Evolutionary conservation across 92 coral and sea anemone genomes (phyloP), one percentile per base, ranked within the genome.

Genomic region (Zoanthus sansibaricus): DNA sequence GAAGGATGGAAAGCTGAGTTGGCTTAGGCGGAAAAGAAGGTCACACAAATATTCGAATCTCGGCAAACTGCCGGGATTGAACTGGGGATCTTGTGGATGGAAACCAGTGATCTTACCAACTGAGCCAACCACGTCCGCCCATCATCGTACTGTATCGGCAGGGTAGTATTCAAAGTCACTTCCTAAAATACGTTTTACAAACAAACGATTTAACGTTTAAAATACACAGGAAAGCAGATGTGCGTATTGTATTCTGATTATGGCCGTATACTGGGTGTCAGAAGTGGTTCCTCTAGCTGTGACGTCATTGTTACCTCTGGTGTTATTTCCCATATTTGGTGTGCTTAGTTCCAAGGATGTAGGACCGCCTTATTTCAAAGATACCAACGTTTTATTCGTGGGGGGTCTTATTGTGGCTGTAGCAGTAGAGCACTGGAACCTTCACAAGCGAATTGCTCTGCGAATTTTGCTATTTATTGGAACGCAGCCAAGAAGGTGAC

Each of bases 211-310:
- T 7, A 20, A 37, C 9, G 6, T 20, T 21, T 25, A 30, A 69
- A 69, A 25, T 3, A 37, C 44, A 25, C 84, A 97, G 99, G 96
- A 93, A 88, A 90, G 95, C 37, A 86, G 96, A n/a, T 97, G 99
- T 86, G 99, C 99, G 1, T 97, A 95, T 68, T 89, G 93, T 25
- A 97, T 97, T 31, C 93, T 97, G 10, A 83, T 97, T 84, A 97
- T 97, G 99, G 98, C 98, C 13, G 89, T 95, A 62, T 97, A 93
- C 88, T 97, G 99, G 99, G 96, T 97, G 44, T 95, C 99, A 4
- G 99, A 97, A 70, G 99, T 95, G 9, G 94, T 95, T 44, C 93
- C 95, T 25, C 92, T 97, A 69, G 99, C 98, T 6, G 99, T 97
- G 55, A 97, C 99, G 16, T 92, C 98, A 20, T 92, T 97, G 15